phyloP scores from a whole-genome alignment of 2,888 invertebrate species.

The Teleogryllus oceanicus region DNA sequence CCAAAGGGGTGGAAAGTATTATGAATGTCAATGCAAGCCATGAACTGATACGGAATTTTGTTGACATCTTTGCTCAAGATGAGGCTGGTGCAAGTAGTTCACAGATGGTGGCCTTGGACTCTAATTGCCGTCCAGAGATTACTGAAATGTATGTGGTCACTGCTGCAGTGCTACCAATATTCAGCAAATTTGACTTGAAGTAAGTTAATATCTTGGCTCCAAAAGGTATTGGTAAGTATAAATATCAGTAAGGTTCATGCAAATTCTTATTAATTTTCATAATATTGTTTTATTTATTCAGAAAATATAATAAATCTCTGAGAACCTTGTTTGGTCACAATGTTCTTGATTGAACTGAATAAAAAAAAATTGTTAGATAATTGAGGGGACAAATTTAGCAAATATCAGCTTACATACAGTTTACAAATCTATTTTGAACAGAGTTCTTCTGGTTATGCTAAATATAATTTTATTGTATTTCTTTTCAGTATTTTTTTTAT shows the following conservation, averaged over 20 bases:
- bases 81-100: conserved; percentile 29
- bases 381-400: too few relatives aligned
- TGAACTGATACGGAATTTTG: conserved; percentile 51
- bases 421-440: too few relatives aligned
- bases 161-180: conserved; percentile 60
- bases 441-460: too few relatives aligned
- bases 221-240: background rate
- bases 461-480: too few relatives aligned
- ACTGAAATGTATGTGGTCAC: conserved; percentile 68
- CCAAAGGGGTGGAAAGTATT: conserved; percentile 80
- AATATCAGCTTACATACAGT: too few relatives aligned
- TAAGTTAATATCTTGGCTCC: conserved; percentile 40
- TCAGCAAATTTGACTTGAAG: conserved; percentile 57
- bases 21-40: conserved; percentile 60
- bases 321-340: too few relatives aligned
- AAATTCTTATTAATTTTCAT: background rate
- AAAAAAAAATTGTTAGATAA: too few relatives aligned
- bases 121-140: conserved; percentile 55
- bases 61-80: conserved; percentile 40
- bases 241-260: background rate
- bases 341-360: too few relatives aligned
- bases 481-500: too few relatives aligned
- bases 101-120: conserved; percentile 19
- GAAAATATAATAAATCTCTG: background rate
- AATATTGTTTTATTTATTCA: background rate